Percentiles rank a stretch among this genome's conserved stretches.
phyloP scores from a whole-genome alignment of 2,797 vertebrate genomes.

The Smutsia temminckii region DNA sequence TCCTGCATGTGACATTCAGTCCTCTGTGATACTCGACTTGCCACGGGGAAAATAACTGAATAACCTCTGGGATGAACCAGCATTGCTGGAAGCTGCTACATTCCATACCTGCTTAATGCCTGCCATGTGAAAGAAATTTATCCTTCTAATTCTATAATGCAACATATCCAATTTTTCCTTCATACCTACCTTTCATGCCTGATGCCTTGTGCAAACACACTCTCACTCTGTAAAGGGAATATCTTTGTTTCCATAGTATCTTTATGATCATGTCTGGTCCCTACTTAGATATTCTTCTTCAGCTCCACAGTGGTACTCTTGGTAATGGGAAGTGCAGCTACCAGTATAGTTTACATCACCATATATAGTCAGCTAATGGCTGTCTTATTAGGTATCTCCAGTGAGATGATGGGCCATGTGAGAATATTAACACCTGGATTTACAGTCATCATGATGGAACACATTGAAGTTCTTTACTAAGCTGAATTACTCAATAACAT shows the following conservation, averaged over 20 bases:
- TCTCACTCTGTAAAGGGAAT: slow-evolving; percentile 21
- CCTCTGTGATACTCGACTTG: slow-evolving; percentile 14
- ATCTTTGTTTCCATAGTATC: slow-evolving; percentile 66
- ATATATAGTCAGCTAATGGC: slow-evolving; percentile 95
- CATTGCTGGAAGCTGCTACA: neutral
- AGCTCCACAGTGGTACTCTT: slow-evolving; percentile 79
- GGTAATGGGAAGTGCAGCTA: slow-evolving; percentile 85
- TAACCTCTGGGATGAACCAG: neutral
- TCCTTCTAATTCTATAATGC: slow-evolving; percentile 55
- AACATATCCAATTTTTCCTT: neutral
- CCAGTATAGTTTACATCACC: slow-evolving; percentile 89
- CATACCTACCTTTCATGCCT: neutral
- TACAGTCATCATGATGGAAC: slow-evolving; percentile 91
- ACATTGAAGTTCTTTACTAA: slow-evolving; percentile 89
- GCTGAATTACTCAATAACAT: slow-evolving; percentile 95
- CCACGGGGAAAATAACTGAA: slow-evolving; percentile 21
- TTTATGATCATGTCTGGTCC: slow-evolving; percentile 78
- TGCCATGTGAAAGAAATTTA: neutral
- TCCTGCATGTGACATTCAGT: neutral
- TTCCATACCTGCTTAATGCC: neutral
- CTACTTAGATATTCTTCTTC: slow-evolving; percentile 79
- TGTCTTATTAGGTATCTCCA: slow-evolving; percentile 96
- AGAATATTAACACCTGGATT: slow-evolving; percentile 96
- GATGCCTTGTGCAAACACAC: neutral
- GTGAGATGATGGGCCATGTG: slow-evolving; percentile 92